These are phyloP conservation scores for Kuschelorhynchus macadamiae DNA, from an alignment of 2,888 invertebrate genomes.

Conservation along the genomic window DNA sequence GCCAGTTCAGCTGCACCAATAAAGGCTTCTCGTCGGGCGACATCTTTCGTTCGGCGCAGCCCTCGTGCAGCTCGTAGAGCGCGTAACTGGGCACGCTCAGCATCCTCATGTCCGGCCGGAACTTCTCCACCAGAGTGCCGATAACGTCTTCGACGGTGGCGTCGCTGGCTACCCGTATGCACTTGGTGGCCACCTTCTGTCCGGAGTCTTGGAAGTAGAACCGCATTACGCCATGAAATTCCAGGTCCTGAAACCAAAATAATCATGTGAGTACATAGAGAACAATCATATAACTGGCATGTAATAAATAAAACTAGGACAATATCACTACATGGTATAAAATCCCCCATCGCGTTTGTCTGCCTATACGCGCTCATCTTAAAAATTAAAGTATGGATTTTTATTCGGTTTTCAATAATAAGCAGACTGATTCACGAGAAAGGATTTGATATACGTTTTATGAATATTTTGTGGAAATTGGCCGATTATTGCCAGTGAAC, in stretches of 20 bases:
- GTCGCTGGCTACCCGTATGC: conserved; percentile 96
- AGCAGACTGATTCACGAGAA: too few species aligned
- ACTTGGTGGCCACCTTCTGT: conserved; percentile 98
- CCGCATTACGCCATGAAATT: conserved; percentile 99
- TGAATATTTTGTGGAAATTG: too few species aligned
- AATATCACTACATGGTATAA: too few species aligned
- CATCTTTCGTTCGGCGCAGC: conserved; percentile 86
- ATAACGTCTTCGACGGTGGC: conserved; percentile 97
- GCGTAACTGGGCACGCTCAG: conserved; percentile 82
- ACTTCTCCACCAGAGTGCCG: conserved; percentile 97
- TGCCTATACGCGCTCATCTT: too few species aligned
- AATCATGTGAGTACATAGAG: too few species aligned
- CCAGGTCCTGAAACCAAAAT: conserved; percentile 83
- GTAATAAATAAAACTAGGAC: too few species aligned
- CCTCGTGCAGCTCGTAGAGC: conserved; percentile 79
- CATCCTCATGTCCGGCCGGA: conserved; percentile 99
- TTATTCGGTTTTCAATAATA: too few species aligned
- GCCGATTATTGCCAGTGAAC: too few species aligned
- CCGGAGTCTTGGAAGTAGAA: conserved; percentile 99
- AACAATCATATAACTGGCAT: too few species aligned
- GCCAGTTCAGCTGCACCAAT: conserved; percentile 98
- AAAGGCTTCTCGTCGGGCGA: conserved; percentile 94
- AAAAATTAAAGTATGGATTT: too few species aligned
- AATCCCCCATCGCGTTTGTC: too few species aligned
- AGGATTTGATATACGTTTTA: too few species aligned